phyloP scores from a whole-genome alignment of 2,113 vertebrate species.

The Sceloporus undulatus region DNA sequence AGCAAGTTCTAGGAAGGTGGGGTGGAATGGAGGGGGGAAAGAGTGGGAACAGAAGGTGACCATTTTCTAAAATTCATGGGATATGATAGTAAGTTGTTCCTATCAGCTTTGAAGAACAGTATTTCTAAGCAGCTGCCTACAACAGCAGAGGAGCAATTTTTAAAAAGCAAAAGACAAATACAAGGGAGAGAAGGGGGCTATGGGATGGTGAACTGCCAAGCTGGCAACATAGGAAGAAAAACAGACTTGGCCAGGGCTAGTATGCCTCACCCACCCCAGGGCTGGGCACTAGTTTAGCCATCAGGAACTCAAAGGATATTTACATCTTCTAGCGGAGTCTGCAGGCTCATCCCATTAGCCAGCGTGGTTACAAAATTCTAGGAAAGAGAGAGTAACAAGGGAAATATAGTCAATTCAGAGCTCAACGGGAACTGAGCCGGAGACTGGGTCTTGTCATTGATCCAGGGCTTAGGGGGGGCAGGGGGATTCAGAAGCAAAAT shows the following conservation, averaged over 20 bases:
- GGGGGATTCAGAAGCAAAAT: too few relatives aligned
- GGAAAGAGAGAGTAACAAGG: conserved; percentile 80
- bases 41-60: not conserved
- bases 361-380: conserved; percentile 82
- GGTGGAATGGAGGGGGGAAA: too few relatives aligned
- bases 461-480: not conserved
- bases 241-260: conserved; percentile 9
- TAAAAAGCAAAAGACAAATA: conserved; percentile 16
- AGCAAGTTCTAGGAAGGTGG: not conserved
- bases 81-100: not conserved
- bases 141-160: conserved; percentile 12
- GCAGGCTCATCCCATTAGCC: conserved; percentile 82
- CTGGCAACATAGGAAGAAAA: not conserved
- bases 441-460: conserved; percentile 21
- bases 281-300: conserved; percentile 23
- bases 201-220: conserved; percentile 9
- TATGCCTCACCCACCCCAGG: conserved; percentile 30
- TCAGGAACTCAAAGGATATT: conserved; percentile 74
- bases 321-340: conserved; percentile 80
- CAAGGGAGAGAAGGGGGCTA: not conserved
- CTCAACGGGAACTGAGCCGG: conserved; percentile 36
- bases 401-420: conserved; percentile 68
- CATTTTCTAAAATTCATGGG: not conserved
- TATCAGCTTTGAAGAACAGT: not conserved
- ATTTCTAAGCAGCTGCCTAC: not conserved